Conservation (phyloP, 2,113 vertebrate genomes). For the Colistium nudipinnis region DNA sequence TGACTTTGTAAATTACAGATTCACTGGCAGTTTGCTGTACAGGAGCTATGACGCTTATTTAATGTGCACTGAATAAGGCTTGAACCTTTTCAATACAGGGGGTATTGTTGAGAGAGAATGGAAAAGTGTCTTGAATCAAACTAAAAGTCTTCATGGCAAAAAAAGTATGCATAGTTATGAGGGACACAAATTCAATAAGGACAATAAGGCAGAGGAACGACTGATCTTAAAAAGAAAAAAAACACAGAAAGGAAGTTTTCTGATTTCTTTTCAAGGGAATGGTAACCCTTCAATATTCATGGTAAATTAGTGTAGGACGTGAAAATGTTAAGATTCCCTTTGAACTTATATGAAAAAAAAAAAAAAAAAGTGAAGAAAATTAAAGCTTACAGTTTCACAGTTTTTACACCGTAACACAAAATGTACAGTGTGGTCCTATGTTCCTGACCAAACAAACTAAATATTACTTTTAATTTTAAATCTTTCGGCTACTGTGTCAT, state of each 20-base stretch:
- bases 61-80: background rate
- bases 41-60: background rate
- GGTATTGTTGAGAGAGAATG: constrained; percentile 69
- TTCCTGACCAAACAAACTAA: background rate
- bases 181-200: constrained; percentile 20
- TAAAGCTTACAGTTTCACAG: background rate
- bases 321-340: background rate
- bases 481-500: background rate
- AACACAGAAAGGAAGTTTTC: background rate
- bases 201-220: constrained; percentile 42
- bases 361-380: background rate
- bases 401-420: background rate
- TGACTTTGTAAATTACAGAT: background rate
- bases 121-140: constrained; percentile 35
- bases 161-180: constrained; percentile 75
- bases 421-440: background rate
- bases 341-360: no score
- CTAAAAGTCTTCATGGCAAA: constrained; percentile 41
- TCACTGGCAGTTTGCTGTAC: no score
- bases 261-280: constrained; percentile 15
- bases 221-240: background rate
- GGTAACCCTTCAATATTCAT: constrained; percentile 10
- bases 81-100: background rate
- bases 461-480: background rate
- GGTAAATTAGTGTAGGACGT: background rate